Base-by-base conservation (phyloP, 2,113 vertebrate species). In the Todiramphus chloris region DNA sequence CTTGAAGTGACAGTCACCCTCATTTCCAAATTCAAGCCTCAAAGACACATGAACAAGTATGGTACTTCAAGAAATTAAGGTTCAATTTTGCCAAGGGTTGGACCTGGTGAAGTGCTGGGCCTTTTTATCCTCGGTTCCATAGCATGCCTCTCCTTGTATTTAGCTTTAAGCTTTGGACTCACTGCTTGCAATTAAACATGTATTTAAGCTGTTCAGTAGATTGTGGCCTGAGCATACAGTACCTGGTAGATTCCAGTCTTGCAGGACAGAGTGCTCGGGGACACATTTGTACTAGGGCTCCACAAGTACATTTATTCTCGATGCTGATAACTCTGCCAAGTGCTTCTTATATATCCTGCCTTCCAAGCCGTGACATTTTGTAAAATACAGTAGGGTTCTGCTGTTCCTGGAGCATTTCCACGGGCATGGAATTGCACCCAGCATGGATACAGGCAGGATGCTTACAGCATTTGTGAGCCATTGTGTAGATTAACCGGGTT, bases 21-120 rank as follows among this genome's bases (percentile, higher is more conserved):
- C 43, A 67, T 95, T 94, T 93, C 79, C 82, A 87, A 86, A 90
- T 88, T 90, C 83, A 60, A 27, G 48, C 56, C 69, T 89, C 68
- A 79, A 81, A 94, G 74, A 53, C 31, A 39, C 27, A 70, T 23
- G 27, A 41, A 63, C 33, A 56, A 60, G 75, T 87, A 60, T 2
- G 6, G 39, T 75, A 39, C 76, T 83, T 89, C 11, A 39, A 83
- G 76, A 95, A 93, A 93, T 55, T 35, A 83, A 86, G 48, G 48
- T 62, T 73, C 73, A 43, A 0, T 92, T 83, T 88, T 92, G 53
- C 78, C 59, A 46, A 50, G 50, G 31, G 41, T n/a, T 76, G 66
- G 66, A 79, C 84, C 41, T 73, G 66, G 50, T 85, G 82, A 92
- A 80, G n/a, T 59, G 20, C 79, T 18, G n/a, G 87, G 41, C 4